A percentile compares a stretch with the other conserved stretches of the same genome.
phyloP scores from a whole-genome alignment of 2,797 vertebrate genomes.

The Distichodus sexfasciatus region DNA sequence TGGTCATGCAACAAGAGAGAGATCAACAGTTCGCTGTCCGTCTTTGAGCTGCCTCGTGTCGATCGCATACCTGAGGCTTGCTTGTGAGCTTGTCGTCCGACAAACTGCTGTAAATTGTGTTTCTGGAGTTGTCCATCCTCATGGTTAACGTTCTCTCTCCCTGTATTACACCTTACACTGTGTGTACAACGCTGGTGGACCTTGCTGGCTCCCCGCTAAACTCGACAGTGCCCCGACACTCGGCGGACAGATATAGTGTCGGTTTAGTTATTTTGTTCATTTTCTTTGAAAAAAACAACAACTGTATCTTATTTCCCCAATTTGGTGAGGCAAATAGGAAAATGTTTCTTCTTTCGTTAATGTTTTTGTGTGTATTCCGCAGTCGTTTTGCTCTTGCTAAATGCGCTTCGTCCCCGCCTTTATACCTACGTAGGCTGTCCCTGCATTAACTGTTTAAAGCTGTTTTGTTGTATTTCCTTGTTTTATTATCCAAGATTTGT shows the following conservation, averaged over 20 bases:
- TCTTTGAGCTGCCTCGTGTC: neutral
- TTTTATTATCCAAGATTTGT: constrained; percentile 69
- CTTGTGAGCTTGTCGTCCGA: neutral
- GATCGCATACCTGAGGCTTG: neutral
- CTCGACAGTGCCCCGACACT: neutral
- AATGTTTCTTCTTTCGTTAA: constrained; percentile 46
- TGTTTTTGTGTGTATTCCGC: constrained; percentile 53
- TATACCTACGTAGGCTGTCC: constrained; percentile 55
- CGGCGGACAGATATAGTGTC: neutral
- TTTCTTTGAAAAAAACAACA: neutral
- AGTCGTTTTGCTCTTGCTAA: constrained; percentile 26
- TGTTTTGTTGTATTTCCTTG: constrained; percentile 62
- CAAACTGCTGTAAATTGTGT: constrained; percentile 4
- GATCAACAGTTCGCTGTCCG: neutral
- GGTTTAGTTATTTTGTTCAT: neutral
- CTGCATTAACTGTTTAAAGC: constrained; percentile 58
- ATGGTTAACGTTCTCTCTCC: constrained; percentile 2
- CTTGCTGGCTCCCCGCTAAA: no score
- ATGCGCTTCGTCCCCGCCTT: constrained; percentile 50
- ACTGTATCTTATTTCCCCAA: constrained; percentile 10
- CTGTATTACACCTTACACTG: neutral
- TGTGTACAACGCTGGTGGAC: no score
- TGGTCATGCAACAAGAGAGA: neutral
- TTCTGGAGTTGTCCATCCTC: constrained; percentile 24
- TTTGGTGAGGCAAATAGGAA: constrained; percentile 28